Percentiles rank a stretch among this genome's conserved stretches.
These are phyloP conservation scores for Drusus annulatus DNA, from an alignment of 1,140 invertebrate species.

Conservation along the genomic window DNA sequence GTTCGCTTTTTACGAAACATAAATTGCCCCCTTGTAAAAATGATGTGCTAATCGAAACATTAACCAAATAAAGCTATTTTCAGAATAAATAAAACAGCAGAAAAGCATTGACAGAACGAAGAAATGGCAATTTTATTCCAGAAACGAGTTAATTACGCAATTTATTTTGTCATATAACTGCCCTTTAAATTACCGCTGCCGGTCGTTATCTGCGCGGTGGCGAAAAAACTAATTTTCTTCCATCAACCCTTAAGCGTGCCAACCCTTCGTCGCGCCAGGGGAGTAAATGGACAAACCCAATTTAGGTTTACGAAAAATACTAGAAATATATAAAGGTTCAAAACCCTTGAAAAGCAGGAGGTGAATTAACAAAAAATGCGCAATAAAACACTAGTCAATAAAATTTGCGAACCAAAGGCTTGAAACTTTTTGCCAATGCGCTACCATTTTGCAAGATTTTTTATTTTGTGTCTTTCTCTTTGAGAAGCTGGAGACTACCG, in stretches of 20 bases:
- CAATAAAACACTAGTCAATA: neutral
- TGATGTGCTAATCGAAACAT: no score
- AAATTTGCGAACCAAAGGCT: no score
- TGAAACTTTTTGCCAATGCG: neutral
- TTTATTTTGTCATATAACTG: slow-evolving; percentile 40
- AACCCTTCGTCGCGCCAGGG: slow-evolving; percentile 52
- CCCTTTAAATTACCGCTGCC: slow-evolving; percentile 33
- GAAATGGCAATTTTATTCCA: slow-evolving; percentile 16
- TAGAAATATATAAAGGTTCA: neutral
- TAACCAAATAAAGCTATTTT: no score
- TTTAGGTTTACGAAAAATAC: slow-evolving; percentile 12
- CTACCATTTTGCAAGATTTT: slow-evolving; percentile 14
- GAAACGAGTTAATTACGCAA: slow-evolving; percentile 37
- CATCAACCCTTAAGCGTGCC: slow-evolving; percentile 43
- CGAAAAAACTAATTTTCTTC: slow-evolving; percentile 58
- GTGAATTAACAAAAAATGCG: no score
- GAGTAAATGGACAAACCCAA: slow-evolving; percentile 38
- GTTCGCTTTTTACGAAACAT: neutral
- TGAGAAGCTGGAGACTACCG: slow-evolving; percentile 4
- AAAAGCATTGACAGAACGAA: neutral
- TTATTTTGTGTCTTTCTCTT: neutral
- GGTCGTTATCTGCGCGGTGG: slow-evolving; percentile 40
- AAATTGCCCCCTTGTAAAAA: no score
- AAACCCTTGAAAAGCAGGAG: neutral
- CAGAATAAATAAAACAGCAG: no score